Evolutionary conservation across 2,797 vertebrate species (phyloP).

Genomic region (Catamblyrhynchus diadema): DNA sequence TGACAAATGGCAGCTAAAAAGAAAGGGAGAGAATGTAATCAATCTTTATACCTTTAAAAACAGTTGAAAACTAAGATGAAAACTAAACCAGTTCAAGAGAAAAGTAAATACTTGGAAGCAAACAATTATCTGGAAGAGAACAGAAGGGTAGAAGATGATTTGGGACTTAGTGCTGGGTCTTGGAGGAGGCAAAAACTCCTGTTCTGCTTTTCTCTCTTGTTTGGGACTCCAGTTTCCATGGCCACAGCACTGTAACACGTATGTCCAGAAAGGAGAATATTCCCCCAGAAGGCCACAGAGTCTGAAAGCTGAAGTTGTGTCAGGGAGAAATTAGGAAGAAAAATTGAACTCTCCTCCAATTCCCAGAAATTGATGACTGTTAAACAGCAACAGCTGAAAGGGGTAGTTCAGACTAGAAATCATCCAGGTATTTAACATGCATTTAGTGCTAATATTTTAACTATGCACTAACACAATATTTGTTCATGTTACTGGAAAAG

Average conservation of each 20-base stretch:
- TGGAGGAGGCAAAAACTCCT: not conserved
- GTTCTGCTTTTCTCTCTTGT: not conserved
- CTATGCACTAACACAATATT: not conserved
- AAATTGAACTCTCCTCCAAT: not conserved
- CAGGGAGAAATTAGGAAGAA: not conserved
- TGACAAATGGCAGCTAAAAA: conserved; percentile 71
- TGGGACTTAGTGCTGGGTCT: not conserved
- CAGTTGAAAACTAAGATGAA: not conserved
- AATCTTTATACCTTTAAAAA: conserved; percentile 63
- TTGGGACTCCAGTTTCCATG: conserved; percentile 13
- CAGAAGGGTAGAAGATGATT: not conserved
- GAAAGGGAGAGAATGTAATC: conserved; percentile 58
- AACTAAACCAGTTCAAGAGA: not conserved
- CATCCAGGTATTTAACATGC: not conserved
- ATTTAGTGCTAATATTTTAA: not conserved
- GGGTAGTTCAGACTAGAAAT: not conserved
- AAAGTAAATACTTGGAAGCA: not conserved
- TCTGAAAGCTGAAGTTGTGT: not conserved
- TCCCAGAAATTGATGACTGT: not conserved
- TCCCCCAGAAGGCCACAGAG: not conserved
- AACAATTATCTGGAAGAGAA: conserved; percentile 8
- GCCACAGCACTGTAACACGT: not conserved
- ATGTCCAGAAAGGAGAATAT: not conserved
- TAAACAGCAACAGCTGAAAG: not conserved
- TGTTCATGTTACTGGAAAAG: not conserved